phyloP scores from a whole-genome alignment of 1,140 invertebrate genomes.

The Hermatobates lingyangjiaoensis region DNA sequence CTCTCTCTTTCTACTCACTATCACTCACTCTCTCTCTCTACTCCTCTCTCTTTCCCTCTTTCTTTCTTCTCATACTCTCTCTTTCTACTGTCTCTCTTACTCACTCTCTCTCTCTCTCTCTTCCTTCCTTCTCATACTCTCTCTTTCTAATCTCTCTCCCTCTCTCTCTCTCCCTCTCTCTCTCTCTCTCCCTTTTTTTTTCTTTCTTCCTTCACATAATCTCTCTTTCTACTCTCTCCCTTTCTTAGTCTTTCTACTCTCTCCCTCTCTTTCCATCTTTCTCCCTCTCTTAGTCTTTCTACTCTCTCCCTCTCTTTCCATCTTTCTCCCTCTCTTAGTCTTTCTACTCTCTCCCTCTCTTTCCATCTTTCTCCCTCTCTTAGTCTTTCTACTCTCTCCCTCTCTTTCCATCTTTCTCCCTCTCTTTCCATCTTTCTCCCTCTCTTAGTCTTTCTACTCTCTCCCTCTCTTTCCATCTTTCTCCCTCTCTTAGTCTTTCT shows the following conservation, averaged over 20 bases:
- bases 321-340: too few species aligned
- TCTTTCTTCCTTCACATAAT: not conserved
- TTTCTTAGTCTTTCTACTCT: not conserved
- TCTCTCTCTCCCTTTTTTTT: not conserved
- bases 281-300: too few species aligned
- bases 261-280: not conserved
- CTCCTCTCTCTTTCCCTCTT: constrained; percentile 1
- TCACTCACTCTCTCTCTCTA: not conserved
- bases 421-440: too few species aligned
- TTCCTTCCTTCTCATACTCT: not conserved
- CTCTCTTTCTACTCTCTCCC: not conserved
- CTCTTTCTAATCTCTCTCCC: not conserved
- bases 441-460: too few species aligned
- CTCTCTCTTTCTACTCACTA: not conserved
- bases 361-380: too few species aligned
- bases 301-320: too few species aligned
- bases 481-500: too few species aligned
- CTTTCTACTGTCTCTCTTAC: not conserved
- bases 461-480: too few species aligned
- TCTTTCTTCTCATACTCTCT: not conserved
- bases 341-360: too few species aligned
- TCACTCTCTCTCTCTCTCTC: not conserved
- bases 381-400: too few species aligned
- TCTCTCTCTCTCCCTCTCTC: constrained; percentile 1
- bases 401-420: too few species aligned